phyloP scores from a whole-genome alignment of 2,113 vertebrate genomes.

The Rhipidura dahli region DNA sequence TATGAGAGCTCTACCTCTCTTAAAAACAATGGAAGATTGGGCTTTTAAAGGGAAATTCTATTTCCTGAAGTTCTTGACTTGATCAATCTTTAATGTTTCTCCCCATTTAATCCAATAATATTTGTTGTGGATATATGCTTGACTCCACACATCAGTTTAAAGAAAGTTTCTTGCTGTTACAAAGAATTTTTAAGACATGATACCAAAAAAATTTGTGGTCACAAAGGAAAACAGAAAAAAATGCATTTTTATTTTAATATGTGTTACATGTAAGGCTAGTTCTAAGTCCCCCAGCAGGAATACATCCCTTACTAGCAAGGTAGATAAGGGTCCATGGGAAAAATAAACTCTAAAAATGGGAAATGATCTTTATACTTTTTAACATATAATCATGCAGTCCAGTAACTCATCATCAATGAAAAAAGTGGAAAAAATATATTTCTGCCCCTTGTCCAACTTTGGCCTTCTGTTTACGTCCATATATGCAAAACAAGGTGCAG shows the following conservation, averaged over 20 bases:
- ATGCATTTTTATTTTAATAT: background rate
- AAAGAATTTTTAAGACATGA: background rate
- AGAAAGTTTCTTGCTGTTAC: background rate
- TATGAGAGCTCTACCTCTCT: background rate
- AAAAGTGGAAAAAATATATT: background rate
- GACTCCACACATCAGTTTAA: background rate
- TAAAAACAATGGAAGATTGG: background rate
- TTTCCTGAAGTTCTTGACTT: background rate
- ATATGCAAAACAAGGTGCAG: background rate
- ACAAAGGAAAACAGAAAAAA: background rate
- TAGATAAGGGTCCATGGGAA: background rate
- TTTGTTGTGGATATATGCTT: background rate
- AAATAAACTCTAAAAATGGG: background rate
- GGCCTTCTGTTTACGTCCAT: background rate
- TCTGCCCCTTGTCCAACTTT: background rate
- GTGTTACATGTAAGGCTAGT: rapidly evolving
- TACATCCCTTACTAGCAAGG: background rate
- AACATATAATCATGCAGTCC: background rate
- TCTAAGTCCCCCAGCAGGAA: background rate
- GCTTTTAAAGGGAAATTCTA: background rate
- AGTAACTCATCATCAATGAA: background rate
- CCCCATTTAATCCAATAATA: background rate
- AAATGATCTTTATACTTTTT: background rate
- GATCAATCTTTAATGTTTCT: background rate
- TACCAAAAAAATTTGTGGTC: background rate